These are phyloP conservation scores for Spilogale gracilis DNA, from an alignment of 2,113 vertebrate species.

Conservation along the genomic window DNA sequence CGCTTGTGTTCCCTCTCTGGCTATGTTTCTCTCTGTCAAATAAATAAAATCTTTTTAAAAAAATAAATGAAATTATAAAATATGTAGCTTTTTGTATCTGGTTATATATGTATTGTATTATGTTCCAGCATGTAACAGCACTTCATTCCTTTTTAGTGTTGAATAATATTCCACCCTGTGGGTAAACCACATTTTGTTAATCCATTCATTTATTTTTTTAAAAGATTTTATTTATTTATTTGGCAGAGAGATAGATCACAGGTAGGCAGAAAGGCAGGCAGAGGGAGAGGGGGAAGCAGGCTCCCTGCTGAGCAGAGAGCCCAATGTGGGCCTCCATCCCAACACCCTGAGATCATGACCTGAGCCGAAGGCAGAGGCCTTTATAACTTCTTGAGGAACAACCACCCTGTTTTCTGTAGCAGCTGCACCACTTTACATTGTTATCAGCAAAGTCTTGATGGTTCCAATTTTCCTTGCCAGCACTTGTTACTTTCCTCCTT, in stretches of 20 bases:
- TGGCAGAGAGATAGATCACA: too few species aligned
- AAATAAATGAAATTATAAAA: neutral
- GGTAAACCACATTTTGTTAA: neutral
- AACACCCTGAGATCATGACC: too few species aligned
- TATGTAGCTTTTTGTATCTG: neutral
- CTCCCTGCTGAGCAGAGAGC: too few species aligned
- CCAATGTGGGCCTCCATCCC: too few species aligned
- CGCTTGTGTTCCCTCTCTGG: too few species aligned
- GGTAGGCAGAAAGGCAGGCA: too few species aligned
- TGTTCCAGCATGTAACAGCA: neutral
- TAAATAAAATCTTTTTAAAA: too few species aligned
- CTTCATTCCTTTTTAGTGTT: conserved; percentile 24
- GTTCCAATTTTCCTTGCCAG: neutral
- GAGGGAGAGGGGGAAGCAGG: too few species aligned
- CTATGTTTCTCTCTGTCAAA: too few species aligned
- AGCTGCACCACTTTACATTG: neutral
- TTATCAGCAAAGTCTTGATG: neutral
- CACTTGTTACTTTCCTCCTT: neutral
- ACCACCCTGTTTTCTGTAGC: neutral
- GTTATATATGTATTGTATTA: neutral
- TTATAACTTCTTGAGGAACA: neutral
- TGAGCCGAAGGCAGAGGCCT: too few species aligned
- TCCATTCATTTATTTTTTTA: neutral
- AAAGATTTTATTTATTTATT: too few species aligned
- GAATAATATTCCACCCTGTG: neutral